Conservation (phyloP, 35 echinoderm and acorn worm species). For the Strongylocentrotus purpuratus region DNA sequence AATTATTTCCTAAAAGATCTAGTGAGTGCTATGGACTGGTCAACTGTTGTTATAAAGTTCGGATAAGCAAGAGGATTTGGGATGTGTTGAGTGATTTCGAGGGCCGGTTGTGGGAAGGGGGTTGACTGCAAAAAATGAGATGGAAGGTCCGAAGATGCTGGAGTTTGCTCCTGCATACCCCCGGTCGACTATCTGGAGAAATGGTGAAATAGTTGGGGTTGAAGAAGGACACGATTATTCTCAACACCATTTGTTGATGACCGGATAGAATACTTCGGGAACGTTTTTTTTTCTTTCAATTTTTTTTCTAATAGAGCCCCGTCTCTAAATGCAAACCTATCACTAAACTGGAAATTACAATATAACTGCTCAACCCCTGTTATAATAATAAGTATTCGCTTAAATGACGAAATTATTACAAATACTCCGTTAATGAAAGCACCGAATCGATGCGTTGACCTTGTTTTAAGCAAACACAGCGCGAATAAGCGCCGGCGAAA, state of each 20-base stretch:
- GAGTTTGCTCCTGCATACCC: neutral
- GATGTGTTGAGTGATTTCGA: neutral
- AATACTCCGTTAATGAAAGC: neutral
- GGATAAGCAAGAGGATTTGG: neutral
- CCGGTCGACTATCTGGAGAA: too few relatives aligned
- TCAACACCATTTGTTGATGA: too few relatives aligned
- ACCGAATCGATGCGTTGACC: neutral
- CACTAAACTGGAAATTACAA: neutral
- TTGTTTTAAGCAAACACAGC: constrained; percentile 1
- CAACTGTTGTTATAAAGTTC: neutral
- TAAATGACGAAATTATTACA: neutral
- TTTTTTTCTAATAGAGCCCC: neutral
- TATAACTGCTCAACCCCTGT: neutral
- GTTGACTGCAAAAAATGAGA: neutral
- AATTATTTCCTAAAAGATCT: neutral
- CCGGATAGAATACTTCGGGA: too few relatives aligned
- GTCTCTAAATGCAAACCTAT: neutral
- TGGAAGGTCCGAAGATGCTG: neutral
- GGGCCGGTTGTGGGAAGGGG: neutral
- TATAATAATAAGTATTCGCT: neutral
- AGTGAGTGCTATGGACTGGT: neutral
- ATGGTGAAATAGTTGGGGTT: too few relatives aligned
- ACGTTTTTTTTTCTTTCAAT: neutral
- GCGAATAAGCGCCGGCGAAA: neutral
- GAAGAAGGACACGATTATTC: too few relatives aligned